Evolutionary conservation across 2,797 vertebrate genomes (phyloP), one percentile per base, ranked within the genome.

Genomic region (Diglossa cyanea): DNA sequence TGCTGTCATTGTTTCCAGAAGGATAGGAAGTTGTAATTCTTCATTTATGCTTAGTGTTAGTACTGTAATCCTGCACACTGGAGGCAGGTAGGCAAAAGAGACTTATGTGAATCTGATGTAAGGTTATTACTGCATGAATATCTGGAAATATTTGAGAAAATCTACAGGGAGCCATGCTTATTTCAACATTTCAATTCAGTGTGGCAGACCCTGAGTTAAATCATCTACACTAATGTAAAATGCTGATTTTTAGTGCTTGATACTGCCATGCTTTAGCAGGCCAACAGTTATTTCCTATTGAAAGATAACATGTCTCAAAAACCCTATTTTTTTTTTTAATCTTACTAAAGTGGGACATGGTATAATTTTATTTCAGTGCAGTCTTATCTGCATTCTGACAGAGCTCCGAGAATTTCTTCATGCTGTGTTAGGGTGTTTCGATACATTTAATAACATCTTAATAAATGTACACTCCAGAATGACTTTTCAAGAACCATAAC

Each of bases 341-440:
- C 71, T 85, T 58, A 31, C 40, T 71, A 24, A 84, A 90, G 60
- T 89, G 81, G 65, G 47, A 77, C 63, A 87, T 80, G 75, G 75
- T 94, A 85, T 88, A 90, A 94, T 93, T 96, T 93, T 86, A 87
- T 92, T 95, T 93, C 77, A 17, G 48, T 61, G n/a, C n/a, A 30
- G 80, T 58, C 90, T 96, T 95, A 96, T 89, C 94, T 95, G 51
- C 90, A 89, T 93, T 89, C 81, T 20, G 4, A 39, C 91, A 95
- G 93, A 95, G 71, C 75, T 75, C 53, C 3, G 23, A 89, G 66
- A 91, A 91, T 92, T 95, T 84, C 83, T 95, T 91, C 86, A 91
- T 83, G 72, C 71, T 82, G 45, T 61, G 50, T 96, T 94, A 95
- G 55, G 84, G 60, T 89, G 80, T 82, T 95, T 89, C 65, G 76